Conservation (phyloP, 2,797 vertebrate species). For the Acrossocheilus wenchowensis region DNA sequence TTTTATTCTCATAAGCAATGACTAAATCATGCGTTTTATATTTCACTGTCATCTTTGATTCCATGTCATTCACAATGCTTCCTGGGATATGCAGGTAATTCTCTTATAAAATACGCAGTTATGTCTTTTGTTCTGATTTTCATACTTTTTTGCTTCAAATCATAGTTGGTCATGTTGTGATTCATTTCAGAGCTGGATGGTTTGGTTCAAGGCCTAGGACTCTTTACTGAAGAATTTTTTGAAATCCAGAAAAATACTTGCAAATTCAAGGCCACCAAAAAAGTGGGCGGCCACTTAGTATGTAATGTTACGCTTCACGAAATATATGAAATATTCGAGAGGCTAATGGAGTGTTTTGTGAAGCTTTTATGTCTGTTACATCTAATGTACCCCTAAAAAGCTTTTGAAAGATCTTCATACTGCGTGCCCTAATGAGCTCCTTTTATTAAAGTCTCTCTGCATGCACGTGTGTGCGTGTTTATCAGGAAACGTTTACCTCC, state of each 20-base stretch:
- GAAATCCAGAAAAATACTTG: constrained; percentile 9
- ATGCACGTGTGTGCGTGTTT: constrained; percentile 18
- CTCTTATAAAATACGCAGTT: neutral
- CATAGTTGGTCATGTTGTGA: neutral
- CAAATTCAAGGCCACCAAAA: constrained; percentile 12
- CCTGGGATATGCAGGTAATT: neutral
- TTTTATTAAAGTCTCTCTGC: constrained; percentile 52
- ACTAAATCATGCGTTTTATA: neutral
- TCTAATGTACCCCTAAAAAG: constrained; percentile 62
- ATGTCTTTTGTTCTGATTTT: constrained; percentile 2
- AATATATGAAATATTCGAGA: constrained; percentile 59
- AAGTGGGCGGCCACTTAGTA: constrained; percentile 16
- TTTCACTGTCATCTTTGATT: neutral
- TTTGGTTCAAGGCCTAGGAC: constrained; percentile 14
- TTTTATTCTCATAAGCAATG: neutral
- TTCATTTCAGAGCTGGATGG: neutral
- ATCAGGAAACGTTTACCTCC: constrained; percentile 53
- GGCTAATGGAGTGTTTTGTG: constrained; percentile 63
- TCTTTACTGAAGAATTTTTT: constrained; percentile 4
- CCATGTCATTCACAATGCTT: neutral
- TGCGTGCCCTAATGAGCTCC: constrained; percentile 56
- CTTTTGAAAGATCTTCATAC: constrained; percentile 64
- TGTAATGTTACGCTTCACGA: constrained; percentile 50
- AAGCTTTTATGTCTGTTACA: constrained; percentile 60
- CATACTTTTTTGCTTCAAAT: neutral